Evolutionary conservation across 2,113 vertebrate genomes (phyloP).

Genomic region (Aegithalos caudatus): DNA sequence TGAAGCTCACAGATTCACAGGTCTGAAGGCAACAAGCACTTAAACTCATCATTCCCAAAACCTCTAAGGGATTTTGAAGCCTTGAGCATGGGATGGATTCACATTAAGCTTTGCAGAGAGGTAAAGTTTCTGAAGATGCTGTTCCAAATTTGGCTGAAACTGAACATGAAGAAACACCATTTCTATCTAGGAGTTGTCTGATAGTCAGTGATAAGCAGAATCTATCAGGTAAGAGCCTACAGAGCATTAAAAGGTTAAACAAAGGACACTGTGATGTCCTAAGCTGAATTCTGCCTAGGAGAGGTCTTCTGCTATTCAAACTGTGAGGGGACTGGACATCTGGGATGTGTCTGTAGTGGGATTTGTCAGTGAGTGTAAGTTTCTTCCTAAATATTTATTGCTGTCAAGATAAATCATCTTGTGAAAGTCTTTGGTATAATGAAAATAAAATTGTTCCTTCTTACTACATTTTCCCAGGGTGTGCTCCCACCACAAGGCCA

Average conservation of each 20-base stretch:
- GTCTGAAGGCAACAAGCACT: not conserved
- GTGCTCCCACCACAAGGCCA: not conserved
- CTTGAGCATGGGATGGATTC: not conserved
- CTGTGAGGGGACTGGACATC: not conserved
- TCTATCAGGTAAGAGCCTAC: not conserved
- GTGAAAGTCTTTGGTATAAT: not conserved
- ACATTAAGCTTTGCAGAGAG: not conserved
- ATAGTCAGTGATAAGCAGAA: not conserved
- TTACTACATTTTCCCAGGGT: not conserved
- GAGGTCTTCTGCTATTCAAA: not conserved
- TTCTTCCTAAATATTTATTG: not conserved
- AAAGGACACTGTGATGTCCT: not conserved
- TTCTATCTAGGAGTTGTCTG: not conserved
- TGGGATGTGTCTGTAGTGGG: not conserved
- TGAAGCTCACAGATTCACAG: not conserved
- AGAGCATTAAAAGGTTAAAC: not conserved
- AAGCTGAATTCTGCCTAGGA: not conserved
- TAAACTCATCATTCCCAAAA: not conserved
- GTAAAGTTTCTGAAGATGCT: not conserved
- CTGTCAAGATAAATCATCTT: not conserved
- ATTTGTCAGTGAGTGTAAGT: not conserved
- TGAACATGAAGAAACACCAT: not conserved
- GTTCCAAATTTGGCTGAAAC: not conserved
- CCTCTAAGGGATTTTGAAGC: not conserved
- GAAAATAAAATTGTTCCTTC: not conserved